Evolutionary conservation across 2,888 invertebrate species (phyloP).

Genomic region (Fragum whitleyi): DNA sequence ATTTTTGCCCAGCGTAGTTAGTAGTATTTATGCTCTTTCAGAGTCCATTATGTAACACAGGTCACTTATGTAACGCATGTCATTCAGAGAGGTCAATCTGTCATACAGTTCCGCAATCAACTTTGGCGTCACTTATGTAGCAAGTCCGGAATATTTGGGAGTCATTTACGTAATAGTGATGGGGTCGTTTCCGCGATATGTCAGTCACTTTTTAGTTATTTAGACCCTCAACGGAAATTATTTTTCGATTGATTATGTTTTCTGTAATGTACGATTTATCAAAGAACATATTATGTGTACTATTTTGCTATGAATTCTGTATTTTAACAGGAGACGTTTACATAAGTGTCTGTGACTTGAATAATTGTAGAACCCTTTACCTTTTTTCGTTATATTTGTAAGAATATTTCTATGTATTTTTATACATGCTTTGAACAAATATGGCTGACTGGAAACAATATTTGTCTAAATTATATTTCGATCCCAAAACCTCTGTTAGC

Average conservation of each 20-base stretch:
- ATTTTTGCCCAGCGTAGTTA: too few relatives aligned
- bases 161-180: not conserved
- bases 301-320: too few relatives aligned
- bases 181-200: not conserved
- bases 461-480: constrained; percentile 30
- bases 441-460: constrained; percentile 35
- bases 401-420: too few relatives aligned
- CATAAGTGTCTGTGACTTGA: too few relatives aligned
- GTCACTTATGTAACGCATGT: not conserved
- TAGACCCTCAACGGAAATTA: not conserved
- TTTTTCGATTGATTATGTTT: not conserved
- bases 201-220: not conserved
- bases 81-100: not conserved
- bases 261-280: too few relatives aligned
- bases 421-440: not conserved
- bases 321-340: too few relatives aligned
- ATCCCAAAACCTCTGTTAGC: constrained; percentile 11
- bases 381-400: too few relatives aligned
- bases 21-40: too few relatives aligned
- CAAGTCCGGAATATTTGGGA: not conserved
- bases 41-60: too few relatives aligned
- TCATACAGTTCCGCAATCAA: not conserved
- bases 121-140: too few relatives aligned
- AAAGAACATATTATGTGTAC: too few relatives aligned
- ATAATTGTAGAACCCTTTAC: too few relatives aligned